A percentile compares a stretch with the other conserved stretches of the same genome.
Conservation (phyloP, 2,888 invertebrate species). For the Aelia acuminata region DNA sequence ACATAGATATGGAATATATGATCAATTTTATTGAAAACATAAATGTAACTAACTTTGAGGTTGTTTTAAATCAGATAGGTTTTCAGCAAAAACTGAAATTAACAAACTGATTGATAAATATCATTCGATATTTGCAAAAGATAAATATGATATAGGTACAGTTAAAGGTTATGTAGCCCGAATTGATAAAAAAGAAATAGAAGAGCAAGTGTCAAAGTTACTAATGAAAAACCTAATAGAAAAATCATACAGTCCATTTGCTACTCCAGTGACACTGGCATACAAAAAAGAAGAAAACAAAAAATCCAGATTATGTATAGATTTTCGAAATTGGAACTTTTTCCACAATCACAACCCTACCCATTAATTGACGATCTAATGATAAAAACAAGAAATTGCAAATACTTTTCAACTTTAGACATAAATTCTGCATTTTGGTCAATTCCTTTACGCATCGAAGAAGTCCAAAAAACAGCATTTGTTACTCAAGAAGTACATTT, state of each 20-base stretch:
- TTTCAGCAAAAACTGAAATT: slow-evolving; percentile 43
- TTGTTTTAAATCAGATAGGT: slow-evolving; percentile 16
- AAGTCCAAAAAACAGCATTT: no score
- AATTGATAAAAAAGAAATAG: slow-evolving; percentile 52
- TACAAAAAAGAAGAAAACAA: no score
- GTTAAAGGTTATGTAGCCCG: slow-evolving; percentile 54
- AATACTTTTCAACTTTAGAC: no score
- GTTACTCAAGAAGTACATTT: no score
- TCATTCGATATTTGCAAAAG: slow-evolving; percentile 53
- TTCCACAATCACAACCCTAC: slow-evolving; percentile 57
- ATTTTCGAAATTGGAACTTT: no score
- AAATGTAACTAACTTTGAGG: slow-evolving; percentile 52
- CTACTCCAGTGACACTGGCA: no score
- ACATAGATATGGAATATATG: background rate
- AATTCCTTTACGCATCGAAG: no score
- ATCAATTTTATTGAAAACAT: slow-evolving; percentile 57
- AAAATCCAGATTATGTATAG: no score
- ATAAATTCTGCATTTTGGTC: no score
- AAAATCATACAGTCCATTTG: no score
- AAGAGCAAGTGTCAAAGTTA: slow-evolving; percentile 55
- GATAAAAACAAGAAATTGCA: no score
- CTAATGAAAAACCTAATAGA: no score
- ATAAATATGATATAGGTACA: slow-evolving; percentile 60
- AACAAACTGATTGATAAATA: slow-evolving; percentile 55
- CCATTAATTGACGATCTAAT: slow-evolving; percentile 39